phyloP scores from a whole-genome alignment of 2,888 invertebrate genomes.

The Hydropsyche betteni region DNA sequence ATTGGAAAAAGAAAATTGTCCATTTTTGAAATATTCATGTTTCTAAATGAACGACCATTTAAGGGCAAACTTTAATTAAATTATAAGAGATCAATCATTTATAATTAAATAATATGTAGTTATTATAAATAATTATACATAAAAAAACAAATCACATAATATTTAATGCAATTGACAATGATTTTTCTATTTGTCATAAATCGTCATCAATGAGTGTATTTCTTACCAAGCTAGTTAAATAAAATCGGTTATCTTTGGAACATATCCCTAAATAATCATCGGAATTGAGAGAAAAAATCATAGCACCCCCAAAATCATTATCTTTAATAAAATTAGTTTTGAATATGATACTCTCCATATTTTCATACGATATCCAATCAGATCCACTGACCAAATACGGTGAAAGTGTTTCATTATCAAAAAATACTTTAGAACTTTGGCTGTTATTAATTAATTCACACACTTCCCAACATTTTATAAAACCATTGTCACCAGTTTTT shows the following conservation, averaged over 20 bases:
- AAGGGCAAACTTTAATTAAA: too few species aligned
- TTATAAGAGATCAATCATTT: neutral
- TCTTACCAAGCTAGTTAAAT: constrained; percentile 58
- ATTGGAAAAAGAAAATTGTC: too few species aligned
- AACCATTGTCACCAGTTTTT: constrained; percentile 73
- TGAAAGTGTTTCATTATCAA: constrained; percentile 75
- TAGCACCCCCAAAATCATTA: constrained; percentile 77
- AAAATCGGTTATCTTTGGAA: constrained; percentile 56
- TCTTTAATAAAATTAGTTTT: constrained; percentile 75
- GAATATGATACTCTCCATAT: constrained; percentile 72
- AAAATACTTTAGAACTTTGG: constrained; percentile 63
- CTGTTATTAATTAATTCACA: constrained; percentile 72
- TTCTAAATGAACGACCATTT: too few species aligned
- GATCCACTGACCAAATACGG: constrained; percentile 76
- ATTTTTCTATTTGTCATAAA: constrained; percentile 55
- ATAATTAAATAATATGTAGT: neutral
- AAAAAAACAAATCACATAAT: neutral
- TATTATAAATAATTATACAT: neutral
- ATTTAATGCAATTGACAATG: constrained; percentile 53
- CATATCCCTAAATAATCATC: constrained; percentile 79
- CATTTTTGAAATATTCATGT: too few species aligned
- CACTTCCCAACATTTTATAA: constrained; percentile 74
- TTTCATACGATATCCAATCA: constrained; percentile 89
- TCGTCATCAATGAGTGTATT: constrained; percentile 54
- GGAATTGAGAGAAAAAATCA: constrained; percentile 83